These are phyloP conservation scores for Blastomussa wellsi DNA, from an alignment of 92 coral and sea anemone species.

Conservation along the genomic window DNA sequence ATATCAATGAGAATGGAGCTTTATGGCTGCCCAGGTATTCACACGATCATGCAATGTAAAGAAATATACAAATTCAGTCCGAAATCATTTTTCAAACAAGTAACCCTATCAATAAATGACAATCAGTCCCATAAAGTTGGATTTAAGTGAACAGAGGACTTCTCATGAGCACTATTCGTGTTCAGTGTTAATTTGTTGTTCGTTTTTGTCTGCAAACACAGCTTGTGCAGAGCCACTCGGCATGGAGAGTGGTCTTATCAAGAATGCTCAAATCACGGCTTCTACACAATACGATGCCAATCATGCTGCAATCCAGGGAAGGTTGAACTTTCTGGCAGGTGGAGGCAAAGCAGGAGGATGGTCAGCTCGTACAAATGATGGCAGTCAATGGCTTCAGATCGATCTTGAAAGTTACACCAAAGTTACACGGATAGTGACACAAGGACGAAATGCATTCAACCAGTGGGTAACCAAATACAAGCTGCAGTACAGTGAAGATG, in stretches of 20 bases:
- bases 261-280: not conserved
- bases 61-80: too few species aligned
- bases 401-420: not conserved
- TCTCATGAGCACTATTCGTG: too few species aligned
- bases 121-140: too few species aligned
- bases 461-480: conserved; percentile 1
- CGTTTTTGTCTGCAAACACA: not conserved
- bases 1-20: not conserved
- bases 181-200: too few species aligned
- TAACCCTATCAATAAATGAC: too few species aligned
- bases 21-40: not conserved
- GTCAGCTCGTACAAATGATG: not conserved
- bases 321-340: not conserved
- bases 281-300: not conserved
- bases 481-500: not conserved
- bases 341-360: not conserved
- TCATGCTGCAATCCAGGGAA: not conserved
- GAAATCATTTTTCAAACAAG: too few species aligned
- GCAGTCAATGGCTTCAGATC: not conserved
- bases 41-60: not conserved
- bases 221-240: not conserved
- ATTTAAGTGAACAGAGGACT: too few species aligned
- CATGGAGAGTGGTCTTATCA: not conserved
- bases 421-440: not conserved
- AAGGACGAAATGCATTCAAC: not conserved